Conservation (phyloP, 2,797 vertebrate species). For the Sorex maritimensis region DNA sequence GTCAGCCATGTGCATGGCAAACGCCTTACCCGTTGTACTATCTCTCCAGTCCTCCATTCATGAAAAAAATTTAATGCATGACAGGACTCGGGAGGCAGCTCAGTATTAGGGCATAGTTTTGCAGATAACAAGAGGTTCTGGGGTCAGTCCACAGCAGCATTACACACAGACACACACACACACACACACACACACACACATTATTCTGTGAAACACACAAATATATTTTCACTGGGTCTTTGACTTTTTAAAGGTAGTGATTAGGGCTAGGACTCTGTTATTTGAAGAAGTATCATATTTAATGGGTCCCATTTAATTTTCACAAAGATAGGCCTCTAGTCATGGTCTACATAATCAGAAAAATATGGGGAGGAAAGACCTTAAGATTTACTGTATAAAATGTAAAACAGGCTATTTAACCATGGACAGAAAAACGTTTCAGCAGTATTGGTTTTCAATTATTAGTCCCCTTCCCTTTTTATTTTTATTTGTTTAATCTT, state of each 20-base stretch:
- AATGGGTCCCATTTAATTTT: constrained; percentile 34
- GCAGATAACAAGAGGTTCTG: too few species aligned
- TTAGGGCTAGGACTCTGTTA: background rate
- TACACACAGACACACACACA: background rate
- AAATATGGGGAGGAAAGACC: background rate
- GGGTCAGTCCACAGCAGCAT: too few species aligned
- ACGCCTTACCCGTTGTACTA: too few species aligned
- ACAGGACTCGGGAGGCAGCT: too few species aligned
- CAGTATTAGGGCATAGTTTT: too few species aligned
- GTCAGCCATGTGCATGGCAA: too few species aligned
- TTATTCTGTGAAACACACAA: background rate
- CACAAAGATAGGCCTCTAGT: background rate
- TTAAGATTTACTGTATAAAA: background rate
- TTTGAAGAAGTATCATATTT: background rate
- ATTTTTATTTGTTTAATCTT: too few species aligned
- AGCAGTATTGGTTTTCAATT: constrained; percentile 37
- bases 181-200: background rate
- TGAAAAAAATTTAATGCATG: too few species aligned
- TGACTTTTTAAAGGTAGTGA: background rate
- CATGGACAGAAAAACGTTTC: background rate
- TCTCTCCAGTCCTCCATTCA: too few species aligned
- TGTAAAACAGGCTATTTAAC: background rate
- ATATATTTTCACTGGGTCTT: background rate
- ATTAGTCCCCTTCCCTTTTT: background rate
- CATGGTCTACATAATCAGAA: constrained; percentile 34